These are phyloP conservation scores for Diachasmimorpha longicaudata DNA, from an alignment of 1,140 invertebrate genomes.

Conservation along the genomic window DNA sequence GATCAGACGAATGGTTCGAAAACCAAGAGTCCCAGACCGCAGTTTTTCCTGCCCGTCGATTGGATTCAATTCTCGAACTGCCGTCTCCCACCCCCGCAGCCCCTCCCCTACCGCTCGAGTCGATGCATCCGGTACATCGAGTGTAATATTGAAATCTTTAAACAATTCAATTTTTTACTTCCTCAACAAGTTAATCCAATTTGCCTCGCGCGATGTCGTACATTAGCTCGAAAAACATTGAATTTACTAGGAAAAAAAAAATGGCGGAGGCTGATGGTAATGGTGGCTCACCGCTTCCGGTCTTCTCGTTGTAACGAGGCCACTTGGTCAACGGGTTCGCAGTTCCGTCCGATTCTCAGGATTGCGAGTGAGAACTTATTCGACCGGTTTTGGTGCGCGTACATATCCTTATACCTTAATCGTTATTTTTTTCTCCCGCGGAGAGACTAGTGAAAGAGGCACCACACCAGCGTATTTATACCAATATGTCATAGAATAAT, in stretches of 20 bases:
- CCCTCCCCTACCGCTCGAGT: too few relatives aligned
- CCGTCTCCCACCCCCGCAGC: too few relatives aligned
- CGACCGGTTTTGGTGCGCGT: constrained; percentile 44
- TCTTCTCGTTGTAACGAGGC: constrained; percentile 54
- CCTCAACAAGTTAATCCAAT: not conserved
- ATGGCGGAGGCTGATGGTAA: constrained; percentile 14
- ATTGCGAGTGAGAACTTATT: constrained; percentile 56
- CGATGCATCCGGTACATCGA: too few relatives aligned
- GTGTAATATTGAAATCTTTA: too few relatives aligned
- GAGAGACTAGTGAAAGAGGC: constrained; percentile 13
- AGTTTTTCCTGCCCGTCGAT: too few relatives aligned
- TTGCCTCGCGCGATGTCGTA: not conserved
- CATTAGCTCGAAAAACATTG: not conserved
- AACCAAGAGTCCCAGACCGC: too few relatives aligned
- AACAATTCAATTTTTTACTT: too few relatives aligned
- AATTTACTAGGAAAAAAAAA: not conserved
- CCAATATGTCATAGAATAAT: not conserved
- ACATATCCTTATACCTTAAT: not conserved
- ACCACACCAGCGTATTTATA: not conserved
- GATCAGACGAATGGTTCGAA: too few relatives aligned
- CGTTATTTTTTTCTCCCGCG: not conserved
- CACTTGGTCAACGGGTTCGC: constrained; percentile 61
- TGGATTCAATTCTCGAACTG: too few relatives aligned
- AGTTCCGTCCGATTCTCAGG: constrained; percentile 56
- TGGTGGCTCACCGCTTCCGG: constrained; percentile 46